Evolutionary conservation across 92 coral and sea anemone genomes (phyloP).

Genomic region (Montipora capitata): DNA sequence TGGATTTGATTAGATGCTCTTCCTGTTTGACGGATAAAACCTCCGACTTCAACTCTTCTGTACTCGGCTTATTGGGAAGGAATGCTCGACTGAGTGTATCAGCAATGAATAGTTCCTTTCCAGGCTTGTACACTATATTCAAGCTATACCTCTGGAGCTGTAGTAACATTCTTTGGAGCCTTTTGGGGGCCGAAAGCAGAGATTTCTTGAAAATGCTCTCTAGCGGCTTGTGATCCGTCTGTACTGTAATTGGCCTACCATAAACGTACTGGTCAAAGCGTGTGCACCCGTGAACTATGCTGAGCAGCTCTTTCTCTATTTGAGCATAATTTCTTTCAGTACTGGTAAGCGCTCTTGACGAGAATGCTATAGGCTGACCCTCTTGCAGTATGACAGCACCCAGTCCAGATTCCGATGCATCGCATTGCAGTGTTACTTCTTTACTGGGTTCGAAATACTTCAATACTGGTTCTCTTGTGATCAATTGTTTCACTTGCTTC

Average conservation of each 20-base stretch:
- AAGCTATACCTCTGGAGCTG: slow-evolving; percentile 35
- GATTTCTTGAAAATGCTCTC: slow-evolving; percentile 34
- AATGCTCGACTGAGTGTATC: slow-evolving; percentile 28
- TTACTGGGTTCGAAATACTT: too few species aligned
- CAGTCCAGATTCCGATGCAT: too few species aligned
- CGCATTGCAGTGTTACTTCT: too few species aligned
- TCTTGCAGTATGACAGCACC: too few species aligned
- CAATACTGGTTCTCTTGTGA: too few species aligned
- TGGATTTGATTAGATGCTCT: slow-evolving; percentile 4
- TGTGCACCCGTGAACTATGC: neutral
- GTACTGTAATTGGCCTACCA: neutral
- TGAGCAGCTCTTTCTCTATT: slow-evolving; percentile 12
- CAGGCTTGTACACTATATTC: slow-evolving; percentile 35
- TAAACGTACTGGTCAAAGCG: slow-evolving; percentile 29
- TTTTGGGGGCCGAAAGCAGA: slow-evolving; percentile 29
- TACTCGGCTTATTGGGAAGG: neutral
- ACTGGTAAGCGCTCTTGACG: neutral
- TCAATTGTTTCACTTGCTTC: too few species aligned
- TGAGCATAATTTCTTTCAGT: slow-evolving; percentile 8
- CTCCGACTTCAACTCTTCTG: slow-evolving; percentile 3
- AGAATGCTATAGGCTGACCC: slow-evolving; percentile 9
- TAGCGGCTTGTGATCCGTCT: slow-evolving; percentile 45
- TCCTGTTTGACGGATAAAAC: neutral
- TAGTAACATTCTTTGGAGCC: slow-evolving; percentile 38
- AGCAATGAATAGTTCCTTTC: slow-evolving; percentile 29